Percentiles rank a stretch among this genome's conserved stretches.
These are phyloP conservation scores for Diplodus sargus DNA, from an alignment of 2,797 vertebrate genomes.

Conservation along the genomic window DNA sequence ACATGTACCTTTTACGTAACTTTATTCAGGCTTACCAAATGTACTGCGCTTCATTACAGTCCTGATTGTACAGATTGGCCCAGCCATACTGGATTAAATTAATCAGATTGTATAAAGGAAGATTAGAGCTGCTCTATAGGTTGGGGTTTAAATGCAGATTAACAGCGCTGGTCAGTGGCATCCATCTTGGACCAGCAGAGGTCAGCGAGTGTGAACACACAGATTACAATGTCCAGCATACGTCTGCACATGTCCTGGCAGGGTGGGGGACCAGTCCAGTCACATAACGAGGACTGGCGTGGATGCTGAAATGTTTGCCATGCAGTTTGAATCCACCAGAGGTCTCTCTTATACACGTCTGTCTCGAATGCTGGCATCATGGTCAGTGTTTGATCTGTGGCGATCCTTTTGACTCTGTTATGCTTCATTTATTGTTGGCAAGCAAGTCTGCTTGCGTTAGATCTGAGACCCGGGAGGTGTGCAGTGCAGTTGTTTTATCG, in stretches of 20 bases:
- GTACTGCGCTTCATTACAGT: conserved; percentile 14
- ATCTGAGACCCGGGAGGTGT: background rate
- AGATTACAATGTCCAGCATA: background rate
- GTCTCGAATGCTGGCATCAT: background rate
- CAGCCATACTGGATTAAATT: conserved; percentile 43
- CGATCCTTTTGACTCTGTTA: background rate
- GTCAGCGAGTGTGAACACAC: conserved; percentile 28
- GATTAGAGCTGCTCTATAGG: conserved; percentile 58
- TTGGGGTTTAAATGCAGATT: conserved; percentile 60
- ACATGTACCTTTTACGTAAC: background rate
- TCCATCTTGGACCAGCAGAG: conserved; percentile 16
- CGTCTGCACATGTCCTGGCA: background rate
- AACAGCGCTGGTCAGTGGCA: conserved; percentile 21
- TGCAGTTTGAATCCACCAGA: conserved; percentile 44
- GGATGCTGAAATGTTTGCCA: background rate
- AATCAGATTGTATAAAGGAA: conserved; percentile 58
- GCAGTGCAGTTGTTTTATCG: no score
- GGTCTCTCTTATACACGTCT: conserved; percentile 28
- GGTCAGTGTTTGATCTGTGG: background rate
- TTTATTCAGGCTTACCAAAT: conserved; percentile 23
- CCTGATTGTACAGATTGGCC: conserved; percentile 31
- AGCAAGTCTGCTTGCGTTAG: background rate
- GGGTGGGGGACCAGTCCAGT: no score
- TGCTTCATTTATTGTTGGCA: background rate
- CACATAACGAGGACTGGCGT: background rate